Evolutionary conservation across 92 coral and sea anemone species (phyloP).

Genomic region (Zoanthus sociatus): DNA sequence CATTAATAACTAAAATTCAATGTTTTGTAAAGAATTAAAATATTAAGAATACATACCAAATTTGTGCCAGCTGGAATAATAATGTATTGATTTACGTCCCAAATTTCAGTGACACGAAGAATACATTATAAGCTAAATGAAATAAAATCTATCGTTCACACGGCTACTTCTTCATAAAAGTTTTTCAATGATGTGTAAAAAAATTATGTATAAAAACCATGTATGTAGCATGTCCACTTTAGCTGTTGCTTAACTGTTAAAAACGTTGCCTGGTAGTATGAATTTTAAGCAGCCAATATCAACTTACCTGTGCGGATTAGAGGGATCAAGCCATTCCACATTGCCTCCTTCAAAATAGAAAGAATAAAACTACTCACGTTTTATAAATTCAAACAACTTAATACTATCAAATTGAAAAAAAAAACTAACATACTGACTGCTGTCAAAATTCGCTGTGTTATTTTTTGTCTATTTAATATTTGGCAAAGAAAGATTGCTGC

Average conservation of each 20-base stretch:
- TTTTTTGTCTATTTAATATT: neutral
- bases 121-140: neutral
- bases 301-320: slow-evolving; percentile 39
- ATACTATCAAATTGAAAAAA: neutral
- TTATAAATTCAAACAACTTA: neutral
- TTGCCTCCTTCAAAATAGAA: slow-evolving; percentile 45
- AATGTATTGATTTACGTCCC: neutral
- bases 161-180: neutral
- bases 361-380: neutral
- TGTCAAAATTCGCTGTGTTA: neutral
- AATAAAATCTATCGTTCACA: neutral
- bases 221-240: neutral
- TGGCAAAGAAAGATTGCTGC: neutral
- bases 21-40: neutral
- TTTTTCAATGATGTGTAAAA: neutral
- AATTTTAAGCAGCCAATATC: neutral
- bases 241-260: neutral
- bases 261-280: neutral
- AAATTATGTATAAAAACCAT: neutral
- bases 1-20: neutral
- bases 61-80: neutral
- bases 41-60: neutral
- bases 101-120: neutral
- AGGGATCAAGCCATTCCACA: slow-evolving; percentile 62
- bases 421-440: neutral